A percentile compares a stretch with the other conserved stretches of the same genome.
These are phyloP conservation scores for Plodia interpunctella DNA, from an alignment of 1,140 invertebrate genomes.

Conservation along the genomic window DNA sequence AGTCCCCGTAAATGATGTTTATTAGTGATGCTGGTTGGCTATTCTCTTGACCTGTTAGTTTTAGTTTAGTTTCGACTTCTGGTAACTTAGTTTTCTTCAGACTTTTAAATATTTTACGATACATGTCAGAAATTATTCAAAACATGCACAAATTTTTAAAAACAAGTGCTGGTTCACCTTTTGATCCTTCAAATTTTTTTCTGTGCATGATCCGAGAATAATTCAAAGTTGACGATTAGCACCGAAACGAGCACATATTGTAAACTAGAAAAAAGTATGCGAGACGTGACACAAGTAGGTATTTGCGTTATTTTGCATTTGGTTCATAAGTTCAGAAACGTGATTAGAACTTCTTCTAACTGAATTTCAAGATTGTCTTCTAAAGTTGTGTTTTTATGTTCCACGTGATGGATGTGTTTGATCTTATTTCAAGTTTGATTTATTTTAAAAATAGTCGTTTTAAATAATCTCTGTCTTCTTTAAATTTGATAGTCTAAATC, in stretches of 20 bases:
- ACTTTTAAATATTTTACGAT: constrained; percentile 53
- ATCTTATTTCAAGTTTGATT: too few species aligned
- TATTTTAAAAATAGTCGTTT: too few species aligned
- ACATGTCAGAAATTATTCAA: constrained; percentile 32
- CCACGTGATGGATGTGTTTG: too few species aligned
- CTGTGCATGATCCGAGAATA: constrained; percentile 32
- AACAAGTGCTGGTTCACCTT: background rate
- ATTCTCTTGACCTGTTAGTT: background rate
- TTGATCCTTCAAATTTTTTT: constrained; percentile 21
- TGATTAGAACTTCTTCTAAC: too few species aligned
- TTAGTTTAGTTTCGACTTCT: constrained; percentile 21
- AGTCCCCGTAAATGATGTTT: background rate
- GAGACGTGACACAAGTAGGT: background rate
- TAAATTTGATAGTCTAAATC: too few species aligned
- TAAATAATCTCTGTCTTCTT: too few species aligned
- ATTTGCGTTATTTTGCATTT: background rate
- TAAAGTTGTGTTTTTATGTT: background rate
- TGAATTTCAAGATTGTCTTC: too few species aligned
- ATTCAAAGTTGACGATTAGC: constrained; percentile 19
- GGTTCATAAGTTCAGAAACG: too few species aligned
- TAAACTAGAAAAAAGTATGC: constrained; percentile 1
- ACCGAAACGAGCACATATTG: constrained; percentile 19
- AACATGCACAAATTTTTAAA: constrained; percentile 4
- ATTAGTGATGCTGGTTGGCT: background rate
- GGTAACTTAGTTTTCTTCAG: constrained; percentile 51